Base-by-base conservation (phyloP, 2,797 vertebrate genomes). In the Jordanella pulchra region DNA sequence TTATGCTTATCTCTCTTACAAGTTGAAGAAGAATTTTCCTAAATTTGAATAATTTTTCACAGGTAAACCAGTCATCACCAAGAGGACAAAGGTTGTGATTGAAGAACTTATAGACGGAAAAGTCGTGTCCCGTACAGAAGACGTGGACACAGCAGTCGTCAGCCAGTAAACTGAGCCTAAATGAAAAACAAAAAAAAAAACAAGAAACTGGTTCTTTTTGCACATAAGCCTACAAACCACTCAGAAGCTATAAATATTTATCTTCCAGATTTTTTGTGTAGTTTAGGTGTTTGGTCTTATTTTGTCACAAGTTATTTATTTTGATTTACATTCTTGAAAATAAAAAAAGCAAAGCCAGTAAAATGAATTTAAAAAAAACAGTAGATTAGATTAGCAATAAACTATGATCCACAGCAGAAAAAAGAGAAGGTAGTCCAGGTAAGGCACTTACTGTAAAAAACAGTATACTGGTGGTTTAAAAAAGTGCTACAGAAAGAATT, bases 101-200 rank as follows among this genome's bases (percentile, higher is more conserved):
- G 96, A 98, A 88, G 95, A 97, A 77, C 83, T 97, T 0, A 50
- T 98, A 3, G 93, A 97, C 12, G 96, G 97, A 39, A 91, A 92
- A 74, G 95, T 98, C 54, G 92, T 97, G 9, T 93, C 92, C 15
- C 89, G 89, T 73, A 89, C 60, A 3, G 93, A 93, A 51, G 91
- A 94, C 0, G 75, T 89, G 60, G 86, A 83, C 30, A 23, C 81
- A 0, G 60, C 85, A 18, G 0, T 89, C 27, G 0, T 92, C 56
- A 77, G 28, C 2, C 65, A 80, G 2, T 86, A 87, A 64, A 69
- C 27, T 18, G 56, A 17, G 1, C 35, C 47, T 39, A 74, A 73
- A 45, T 42, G 4, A 12, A 45, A 25, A 23, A 67, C 27, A 4
- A 30, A 50, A 6, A 15, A 45, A 6, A n/a, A 32, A 25, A 1